Conservation (phyloP, 2,113 vertebrate genomes). For the Triplophysa rosa region DNA sequence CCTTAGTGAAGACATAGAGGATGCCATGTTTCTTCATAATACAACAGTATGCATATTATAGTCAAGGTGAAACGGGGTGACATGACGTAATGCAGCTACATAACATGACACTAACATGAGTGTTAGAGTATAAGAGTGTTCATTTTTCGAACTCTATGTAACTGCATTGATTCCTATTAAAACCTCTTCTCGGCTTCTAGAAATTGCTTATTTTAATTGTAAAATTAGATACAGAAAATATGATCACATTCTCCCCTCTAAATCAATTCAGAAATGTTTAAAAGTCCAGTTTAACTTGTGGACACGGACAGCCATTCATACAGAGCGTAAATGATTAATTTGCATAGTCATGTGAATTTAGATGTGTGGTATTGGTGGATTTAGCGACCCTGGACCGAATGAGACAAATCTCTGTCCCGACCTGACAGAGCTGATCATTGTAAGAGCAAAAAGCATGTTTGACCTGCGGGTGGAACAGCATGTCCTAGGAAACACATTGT, state of each 20-base stretch:
- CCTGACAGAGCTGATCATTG: slow-evolving; percentile 12
- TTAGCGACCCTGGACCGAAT: background rate
- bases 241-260: background rate
- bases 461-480: slow-evolving; percentile 1
- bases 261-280: slow-evolving; percentile 5
- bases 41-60: background rate
- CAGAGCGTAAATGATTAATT: background rate
- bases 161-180: background rate
- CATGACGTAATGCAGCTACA: background rate
- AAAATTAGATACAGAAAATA: background rate
- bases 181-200: background rate
- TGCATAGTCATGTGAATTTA: slow-evolving; percentile 11
- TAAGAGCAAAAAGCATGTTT: background rate
- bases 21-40: background rate
- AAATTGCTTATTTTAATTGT: background rate
- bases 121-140: no score
- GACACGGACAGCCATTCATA: no score
- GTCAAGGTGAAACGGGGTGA: background rate
- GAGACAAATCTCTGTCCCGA: slow-evolving; percentile 1
- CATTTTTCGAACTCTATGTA: background rate
- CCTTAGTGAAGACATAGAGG: background rate
- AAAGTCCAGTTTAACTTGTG: slow-evolving; percentile 19
- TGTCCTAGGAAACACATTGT: background rate
- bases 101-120: background rate
- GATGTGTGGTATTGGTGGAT: background rate